phyloP scores from a whole-genome alignment of 2,888 invertebrate species.

The Callyntrura guangdongensis region DNA sequence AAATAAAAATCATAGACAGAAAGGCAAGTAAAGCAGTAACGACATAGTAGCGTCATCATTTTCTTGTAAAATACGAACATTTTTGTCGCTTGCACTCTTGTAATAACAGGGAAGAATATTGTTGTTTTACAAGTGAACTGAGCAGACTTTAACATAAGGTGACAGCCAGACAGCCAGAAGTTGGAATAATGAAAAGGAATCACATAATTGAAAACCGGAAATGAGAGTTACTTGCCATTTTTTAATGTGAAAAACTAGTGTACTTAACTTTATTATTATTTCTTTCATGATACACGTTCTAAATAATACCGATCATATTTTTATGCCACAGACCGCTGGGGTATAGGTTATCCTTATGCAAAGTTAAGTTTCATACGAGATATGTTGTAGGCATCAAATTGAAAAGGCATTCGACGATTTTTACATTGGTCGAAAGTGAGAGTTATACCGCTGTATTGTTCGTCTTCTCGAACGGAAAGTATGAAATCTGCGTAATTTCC shows the following conservation, averaged over 20 bases:
- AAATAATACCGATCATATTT: neutral
- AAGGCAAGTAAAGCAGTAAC: neutral
- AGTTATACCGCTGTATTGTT: slow-evolving; percentile 68
- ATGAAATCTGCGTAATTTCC: slow-evolving; percentile 76
- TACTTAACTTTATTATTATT: slow-evolving; percentile 53
- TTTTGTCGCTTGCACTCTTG: neutral
- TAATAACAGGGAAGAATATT: slow-evolving; percentile 4
- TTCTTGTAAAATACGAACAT: neutral
- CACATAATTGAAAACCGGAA: slow-evolving; percentile 68
- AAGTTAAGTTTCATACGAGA: neutral
- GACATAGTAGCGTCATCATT: neutral
- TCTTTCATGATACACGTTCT: slow-evolving; percentile 37
- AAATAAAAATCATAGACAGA: neutral
- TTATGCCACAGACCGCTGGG: neutral
- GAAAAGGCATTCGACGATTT: slow-evolving; percentile 53
- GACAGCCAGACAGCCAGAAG: slow-evolving; percentile 21
- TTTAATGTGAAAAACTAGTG: slow-evolving; percentile 59
- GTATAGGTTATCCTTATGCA: neutral
- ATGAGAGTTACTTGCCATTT: slow-evolving; percentile 70
- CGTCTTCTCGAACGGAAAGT: slow-evolving; percentile 51
- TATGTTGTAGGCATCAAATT: slow-evolving; percentile 74
- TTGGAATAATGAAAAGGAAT: slow-evolving; percentile 40
- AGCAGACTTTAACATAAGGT: neutral
- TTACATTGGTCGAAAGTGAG: slow-evolving; percentile 68
- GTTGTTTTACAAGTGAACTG: neutral